Conservation (phyloP, 1,140 invertebrate genomes). For the Calosoma granatense region DNA sequence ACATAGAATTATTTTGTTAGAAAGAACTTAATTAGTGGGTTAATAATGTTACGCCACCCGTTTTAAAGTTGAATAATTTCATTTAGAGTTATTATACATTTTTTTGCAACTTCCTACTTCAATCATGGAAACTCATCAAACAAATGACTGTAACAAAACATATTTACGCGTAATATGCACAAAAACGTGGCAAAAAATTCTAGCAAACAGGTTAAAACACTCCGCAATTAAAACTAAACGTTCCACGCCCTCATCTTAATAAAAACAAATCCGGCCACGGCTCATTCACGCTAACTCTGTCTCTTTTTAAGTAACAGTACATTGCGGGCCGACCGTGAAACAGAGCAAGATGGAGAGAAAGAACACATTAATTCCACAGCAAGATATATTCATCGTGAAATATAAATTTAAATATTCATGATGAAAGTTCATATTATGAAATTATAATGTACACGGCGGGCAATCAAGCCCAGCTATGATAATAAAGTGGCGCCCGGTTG, state of each 20-base stretch:
- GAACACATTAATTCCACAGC: not conserved
- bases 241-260: not conserved
- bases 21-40: too few relatives aligned
- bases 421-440: conserved; percentile 6
- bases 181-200: too few relatives aligned
- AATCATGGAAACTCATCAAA: too few relatives aligned
- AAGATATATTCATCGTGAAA: conserved; percentile 1
- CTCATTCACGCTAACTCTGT: not conserved
- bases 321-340: not conserved
- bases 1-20: too few relatives aligned
- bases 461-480: not conserved
- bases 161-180: too few relatives aligned
- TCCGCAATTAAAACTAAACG: not conserved
- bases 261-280: not conserved
- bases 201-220: not conserved
- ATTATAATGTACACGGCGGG: conserved; percentile 2
- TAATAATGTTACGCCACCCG: too few relatives aligned
- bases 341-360: not conserved
- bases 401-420: conserved; percentile 8
- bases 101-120: too few relatives aligned
- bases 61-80: too few relatives aligned
- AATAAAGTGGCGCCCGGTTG: not conserved
- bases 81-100: too few relatives aligned
- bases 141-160: too few relatives aligned
- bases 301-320: not conserved